Evolutionary conservation across 2,797 vertebrate species (phyloP).

Genomic region (Coracias cyanogaster): DNA sequence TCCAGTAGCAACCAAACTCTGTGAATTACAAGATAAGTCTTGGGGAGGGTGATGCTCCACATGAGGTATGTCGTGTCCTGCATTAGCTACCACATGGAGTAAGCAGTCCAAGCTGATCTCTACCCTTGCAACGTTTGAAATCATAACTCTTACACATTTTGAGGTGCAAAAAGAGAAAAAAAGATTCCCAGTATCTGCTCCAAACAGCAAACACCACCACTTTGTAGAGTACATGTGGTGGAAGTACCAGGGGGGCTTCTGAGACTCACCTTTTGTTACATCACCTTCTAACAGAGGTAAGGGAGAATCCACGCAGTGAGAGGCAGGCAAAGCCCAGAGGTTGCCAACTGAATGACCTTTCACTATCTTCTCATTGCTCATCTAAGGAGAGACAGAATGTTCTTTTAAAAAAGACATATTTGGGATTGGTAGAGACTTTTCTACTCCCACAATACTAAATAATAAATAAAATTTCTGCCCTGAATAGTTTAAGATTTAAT

Average conservation of each 20-base stretch:
- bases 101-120: not conserved
- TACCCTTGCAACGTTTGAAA: not conserved
- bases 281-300: conserved; percentile 68
- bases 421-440: not conserved
- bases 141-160: not conserved
- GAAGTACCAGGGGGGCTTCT: not conserved
- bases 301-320: not conserved
- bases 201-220: not conserved
- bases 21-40: not conserved
- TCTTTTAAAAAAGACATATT: not conserved
- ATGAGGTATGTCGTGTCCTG: no score
- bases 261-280: conserved; percentile 78
- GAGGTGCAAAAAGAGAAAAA: not conserved
- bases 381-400: conserved; percentile 69
- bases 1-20: not conserved
- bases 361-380: conserved; percentile 65
- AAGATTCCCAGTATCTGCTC: not conserved
- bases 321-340: conserved; percentile 67
- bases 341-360: conserved; percentile 52
- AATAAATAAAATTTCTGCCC: conserved; percentile 53
- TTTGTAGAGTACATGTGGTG: not conserved
- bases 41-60: not conserved
- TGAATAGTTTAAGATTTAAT: conserved; percentile 73
- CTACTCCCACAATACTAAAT: conserved; percentile 7
- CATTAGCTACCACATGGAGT: rapidly evolving